phyloP scores from a whole-genome alignment of 2,113 vertebrate genomes.

The Anguilla japonica region DNA sequence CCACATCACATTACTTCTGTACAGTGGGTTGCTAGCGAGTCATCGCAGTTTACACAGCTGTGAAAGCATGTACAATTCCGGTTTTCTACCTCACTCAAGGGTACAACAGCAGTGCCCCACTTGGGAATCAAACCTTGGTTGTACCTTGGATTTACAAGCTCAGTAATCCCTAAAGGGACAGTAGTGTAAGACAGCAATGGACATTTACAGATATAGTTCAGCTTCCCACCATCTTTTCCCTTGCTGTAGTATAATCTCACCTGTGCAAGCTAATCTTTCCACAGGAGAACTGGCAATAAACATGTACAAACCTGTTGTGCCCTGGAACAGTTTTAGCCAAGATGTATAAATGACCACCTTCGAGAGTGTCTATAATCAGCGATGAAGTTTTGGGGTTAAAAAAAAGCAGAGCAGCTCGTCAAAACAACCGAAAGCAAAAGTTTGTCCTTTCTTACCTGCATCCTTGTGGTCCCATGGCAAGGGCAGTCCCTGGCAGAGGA shows the following conservation, averaged over 20 bases:
- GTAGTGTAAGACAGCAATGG: background rate
- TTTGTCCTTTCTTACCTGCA: constrained; percentile 10
- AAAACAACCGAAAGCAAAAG: background rate
- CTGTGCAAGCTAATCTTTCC: background rate
- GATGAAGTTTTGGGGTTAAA: background rate
- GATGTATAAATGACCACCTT: background rate
- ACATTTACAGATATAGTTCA: background rate
- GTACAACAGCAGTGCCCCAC: too few species aligned
- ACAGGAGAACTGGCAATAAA: background rate
- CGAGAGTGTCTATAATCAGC: background rate
- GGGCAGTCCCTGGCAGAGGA: constrained; percentile 14
- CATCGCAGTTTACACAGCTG: too few species aligned
- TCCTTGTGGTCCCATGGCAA: constrained; percentile 4
- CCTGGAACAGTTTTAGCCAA: background rate
- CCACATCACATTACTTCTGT: too few species aligned
- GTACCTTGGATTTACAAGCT: too few species aligned
- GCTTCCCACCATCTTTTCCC: background rate
- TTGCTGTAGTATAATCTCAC: background rate
- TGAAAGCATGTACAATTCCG: too few species aligned
- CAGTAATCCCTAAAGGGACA: too few species aligned
- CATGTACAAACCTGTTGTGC: background rate
- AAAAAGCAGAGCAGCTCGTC: background rate
- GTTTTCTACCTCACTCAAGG: too few species aligned
- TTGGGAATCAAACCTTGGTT: too few species aligned
- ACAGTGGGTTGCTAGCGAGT: too few species aligned